Evolutionary conservation across 2,797 vertebrate genomes (phyloP), one percentile per base, ranked within the genome.

Genomic region (Malurus splendens): DNA sequence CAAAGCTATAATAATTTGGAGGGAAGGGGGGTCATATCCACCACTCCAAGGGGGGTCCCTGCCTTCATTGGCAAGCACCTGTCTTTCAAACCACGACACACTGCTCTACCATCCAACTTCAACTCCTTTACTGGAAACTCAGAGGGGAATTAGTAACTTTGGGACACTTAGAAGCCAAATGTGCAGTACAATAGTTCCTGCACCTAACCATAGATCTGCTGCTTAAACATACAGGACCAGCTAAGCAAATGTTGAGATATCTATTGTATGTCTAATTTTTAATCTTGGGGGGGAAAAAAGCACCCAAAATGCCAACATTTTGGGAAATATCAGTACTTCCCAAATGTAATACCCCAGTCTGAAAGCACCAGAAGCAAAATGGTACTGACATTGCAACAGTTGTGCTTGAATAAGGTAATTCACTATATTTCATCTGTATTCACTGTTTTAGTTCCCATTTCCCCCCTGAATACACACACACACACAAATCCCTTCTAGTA

Each of bases 281-380:
- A 36, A 39, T 39, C 15, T n/a, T n/a, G 14, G 14, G 30, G 16
- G 5, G 1, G 1, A 28, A 28, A 32, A 57, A 39, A 8, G 0
- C 4, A 66, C 2, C 2, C 6, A 14, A 87, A 70, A 38, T 30
- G 30, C 4, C 18, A 64, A 33, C 11, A 30, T 5, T 22, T 20
- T 7, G 32, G 6, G 32, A 79, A 78, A 75, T 32, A 28, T 0
- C 18, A 44, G 0, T 75, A n/a, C 70, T 82, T 72, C 19, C 13
- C 13, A 71, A 57, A 16, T 48, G 38, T 66, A 89, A 76, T 6
- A n/a, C 7, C 4, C 3, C 6, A 10, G 7, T 62, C 18, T 62
- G 44, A 93, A 90, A 79, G 57, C 13, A 45, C 15, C 30, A 52
- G 64, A 80, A 70, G 8, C 13, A 87, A 66, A 79, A 76, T 71